Conservation (phyloP, 2,113 vertebrate species). For the Antidorcas marsupialis region DNA sequence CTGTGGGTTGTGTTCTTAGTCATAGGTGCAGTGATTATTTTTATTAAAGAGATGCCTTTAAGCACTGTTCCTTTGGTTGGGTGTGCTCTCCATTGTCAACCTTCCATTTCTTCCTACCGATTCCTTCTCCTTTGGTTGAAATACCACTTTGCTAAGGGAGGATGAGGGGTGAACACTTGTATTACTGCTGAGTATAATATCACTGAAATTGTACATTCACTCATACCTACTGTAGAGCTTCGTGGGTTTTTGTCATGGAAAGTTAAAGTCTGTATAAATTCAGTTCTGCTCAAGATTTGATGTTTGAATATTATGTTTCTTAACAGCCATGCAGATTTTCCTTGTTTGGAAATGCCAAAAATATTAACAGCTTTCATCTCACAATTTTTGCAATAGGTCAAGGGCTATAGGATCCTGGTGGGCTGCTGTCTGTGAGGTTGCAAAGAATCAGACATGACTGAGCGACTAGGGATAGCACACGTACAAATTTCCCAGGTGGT, state of each 20-base stretch:
- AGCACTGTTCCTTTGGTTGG: neutral
- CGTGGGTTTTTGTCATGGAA: neutral
- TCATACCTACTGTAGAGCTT: neutral
- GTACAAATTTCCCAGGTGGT: neutral
- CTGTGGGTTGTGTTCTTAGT: neutral
- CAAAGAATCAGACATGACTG: neutral
- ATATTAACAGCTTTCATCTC: neutral
- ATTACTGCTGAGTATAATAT: neutral
- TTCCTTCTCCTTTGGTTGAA: neutral
- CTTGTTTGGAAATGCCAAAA: slow-evolving; percentile 2
- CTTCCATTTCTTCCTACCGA: neutral
- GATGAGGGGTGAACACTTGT: neutral
- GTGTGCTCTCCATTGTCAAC: neutral
- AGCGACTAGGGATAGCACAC: neutral
- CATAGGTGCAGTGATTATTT: neutral
- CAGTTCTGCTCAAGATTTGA: slow-evolving; percentile 23
- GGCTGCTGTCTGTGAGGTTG: neutral
- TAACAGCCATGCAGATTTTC: neutral
- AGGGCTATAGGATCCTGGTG: neutral
- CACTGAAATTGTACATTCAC: neutral
- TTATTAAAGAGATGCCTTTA: neutral
- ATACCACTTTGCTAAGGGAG: neutral
- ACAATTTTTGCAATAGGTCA: neutral
- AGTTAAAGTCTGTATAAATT: neutral
- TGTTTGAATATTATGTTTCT: neutral